phyloP scores from a whole-genome alignment of 2,113 vertebrate species.

The Oreochromis aureus region DNA sequence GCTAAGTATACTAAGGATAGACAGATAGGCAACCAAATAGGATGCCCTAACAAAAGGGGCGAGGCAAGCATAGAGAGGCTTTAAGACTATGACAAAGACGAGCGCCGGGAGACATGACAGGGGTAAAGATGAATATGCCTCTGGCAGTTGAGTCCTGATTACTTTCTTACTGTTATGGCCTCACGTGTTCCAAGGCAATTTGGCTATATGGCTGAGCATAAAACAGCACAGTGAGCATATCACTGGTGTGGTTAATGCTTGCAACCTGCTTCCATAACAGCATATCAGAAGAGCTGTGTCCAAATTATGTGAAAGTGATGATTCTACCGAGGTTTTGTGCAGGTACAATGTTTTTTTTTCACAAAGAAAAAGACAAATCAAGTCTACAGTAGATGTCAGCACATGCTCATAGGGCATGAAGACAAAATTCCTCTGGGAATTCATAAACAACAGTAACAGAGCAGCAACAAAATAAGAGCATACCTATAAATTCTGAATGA shows the following conservation, averaged over 20 bases:
- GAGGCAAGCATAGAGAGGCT: neutral
- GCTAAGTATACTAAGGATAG: neutral
- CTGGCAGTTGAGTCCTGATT: slow-evolving; percentile 63
- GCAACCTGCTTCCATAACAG: slow-evolving; percentile 40
- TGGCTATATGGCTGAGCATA: slow-evolving; percentile 40
- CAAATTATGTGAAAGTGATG: neutral
- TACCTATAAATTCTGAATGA: neutral
- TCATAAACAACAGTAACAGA: neutral
- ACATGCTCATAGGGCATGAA: neutral
- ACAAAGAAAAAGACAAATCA: neutral
- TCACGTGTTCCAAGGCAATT: slow-evolving; percentile 38
- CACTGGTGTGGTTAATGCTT: slow-evolving; percentile 28
- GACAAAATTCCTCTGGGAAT: neutral
- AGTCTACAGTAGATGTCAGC: neutral
- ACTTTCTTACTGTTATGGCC: slow-evolving; percentile 65
- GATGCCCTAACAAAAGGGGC: neutral
- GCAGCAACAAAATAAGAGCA: neutral
- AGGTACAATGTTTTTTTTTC: neutral
- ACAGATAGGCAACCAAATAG: neutral
- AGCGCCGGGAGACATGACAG: slow-evolving; percentile 39
- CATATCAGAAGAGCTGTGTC: slow-evolving; percentile 5
- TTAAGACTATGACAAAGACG: slow-evolving; percentile 30
- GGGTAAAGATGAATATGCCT: slow-evolving; percentile 64
- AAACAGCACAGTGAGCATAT: slow-evolving; percentile 57
- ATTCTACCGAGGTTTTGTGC: neutral